Percentiles rank a stretch among this genome's conserved stretches.
phyloP scores from a whole-genome alignment of 2,888 invertebrate species.

The Ennomos fuscantarius region DNA sequence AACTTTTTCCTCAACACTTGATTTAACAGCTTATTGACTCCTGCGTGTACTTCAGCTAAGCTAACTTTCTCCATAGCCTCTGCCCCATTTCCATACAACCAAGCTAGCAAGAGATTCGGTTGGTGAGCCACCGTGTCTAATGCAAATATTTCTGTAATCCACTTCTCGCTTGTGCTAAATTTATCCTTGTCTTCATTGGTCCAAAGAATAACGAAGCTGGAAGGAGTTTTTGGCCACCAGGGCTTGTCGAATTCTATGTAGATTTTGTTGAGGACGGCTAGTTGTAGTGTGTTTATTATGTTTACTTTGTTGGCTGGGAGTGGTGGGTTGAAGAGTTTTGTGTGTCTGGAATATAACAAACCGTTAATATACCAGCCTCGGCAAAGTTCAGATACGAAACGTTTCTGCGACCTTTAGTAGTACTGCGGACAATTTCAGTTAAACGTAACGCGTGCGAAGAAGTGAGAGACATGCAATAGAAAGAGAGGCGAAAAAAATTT shows the following conservation, averaged over 20 bases:
- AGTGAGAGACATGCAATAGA: too few species aligned
- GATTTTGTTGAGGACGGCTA: constrained; percentile 89
- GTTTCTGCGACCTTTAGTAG: too few species aligned
- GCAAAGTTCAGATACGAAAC: too few species aligned
- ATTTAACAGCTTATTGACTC: constrained; percentile 82
- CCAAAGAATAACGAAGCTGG: constrained; percentile 85
- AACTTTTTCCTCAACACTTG: constrained; percentile 79
- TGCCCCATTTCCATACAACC: constrained; percentile 88
- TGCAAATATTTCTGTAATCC: constrained; percentile 87
- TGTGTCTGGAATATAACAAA: constrained; percentile 60
- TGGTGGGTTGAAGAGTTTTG: constrained; percentile 84
- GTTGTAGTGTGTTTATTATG: constrained; percentile 86
- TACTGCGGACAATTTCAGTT: too few species aligned
- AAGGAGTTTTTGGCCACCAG: constrained; percentile 86
- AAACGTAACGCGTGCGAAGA: too few species aligned
- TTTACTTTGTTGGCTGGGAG: constrained; percentile 83
- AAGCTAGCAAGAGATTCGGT: constrained; percentile 86
- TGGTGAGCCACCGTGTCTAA: constrained; percentile 86
- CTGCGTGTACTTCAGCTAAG: constrained; percentile 78
- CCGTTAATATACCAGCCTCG: background rate
- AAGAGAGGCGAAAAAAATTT: too few species aligned
- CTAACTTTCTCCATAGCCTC: constrained; percentile 85
- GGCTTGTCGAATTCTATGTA: constrained; percentile 87
- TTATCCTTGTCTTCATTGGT: constrained; percentile 77
- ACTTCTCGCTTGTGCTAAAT: constrained; percentile 74